These are phyloP conservation scores for Cyrtorhinus lividipennis DNA, from an alignment of 1,140 invertebrate species.

Conservation along the genomic window DNA sequence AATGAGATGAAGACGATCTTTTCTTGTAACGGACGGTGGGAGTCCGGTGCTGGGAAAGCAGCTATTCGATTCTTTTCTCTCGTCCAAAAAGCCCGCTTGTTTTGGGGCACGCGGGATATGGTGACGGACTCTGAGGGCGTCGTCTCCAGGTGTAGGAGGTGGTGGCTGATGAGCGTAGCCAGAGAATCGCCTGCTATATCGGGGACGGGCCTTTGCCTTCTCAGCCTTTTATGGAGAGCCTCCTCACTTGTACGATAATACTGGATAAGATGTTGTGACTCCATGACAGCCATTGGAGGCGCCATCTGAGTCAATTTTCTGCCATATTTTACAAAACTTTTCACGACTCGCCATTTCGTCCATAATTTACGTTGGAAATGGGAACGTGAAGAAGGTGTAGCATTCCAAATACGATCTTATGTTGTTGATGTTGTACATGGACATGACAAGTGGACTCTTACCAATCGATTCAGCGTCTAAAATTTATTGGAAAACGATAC, in stretches of 20 bases:
- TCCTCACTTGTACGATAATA: conserved; percentile 49
- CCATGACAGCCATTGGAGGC: too few species aligned
- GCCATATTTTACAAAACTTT: too few species aligned
- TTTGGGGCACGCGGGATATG: conserved; percentile 58
- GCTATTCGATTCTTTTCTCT: conserved; percentile 63
- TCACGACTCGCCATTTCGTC: too few species aligned
- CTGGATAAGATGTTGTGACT: too few species aligned
- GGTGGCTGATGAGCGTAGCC: conserved; percentile 56
- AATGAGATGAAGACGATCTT: conserved; percentile 22
- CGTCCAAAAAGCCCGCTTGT: conserved; percentile 45
- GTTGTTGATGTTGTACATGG: too few species aligned
- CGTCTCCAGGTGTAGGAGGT: conserved; percentile 50
- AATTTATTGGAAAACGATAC: too few species aligned
- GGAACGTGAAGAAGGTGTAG: too few species aligned
- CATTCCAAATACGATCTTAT: too few species aligned
- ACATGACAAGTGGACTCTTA: too few species aligned
- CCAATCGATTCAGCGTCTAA: too few species aligned
- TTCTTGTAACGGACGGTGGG: conserved; percentile 18
- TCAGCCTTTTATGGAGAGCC: conserved; percentile 58
- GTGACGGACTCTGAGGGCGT: conserved; percentile 66
- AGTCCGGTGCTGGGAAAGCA: conserved; percentile 39
- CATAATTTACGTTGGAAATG: too few species aligned
- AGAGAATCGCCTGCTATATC: conserved; percentile 59
- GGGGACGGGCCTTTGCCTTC: conserved; percentile 47
- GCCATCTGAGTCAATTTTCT: too few species aligned